Percentiles rank a stretch among this genome's conserved stretches.
Evolutionary conservation across 2,888 invertebrate genomes (phyloP).

Genomic region (Galeopsomyia nigrocyanea): DNA sequence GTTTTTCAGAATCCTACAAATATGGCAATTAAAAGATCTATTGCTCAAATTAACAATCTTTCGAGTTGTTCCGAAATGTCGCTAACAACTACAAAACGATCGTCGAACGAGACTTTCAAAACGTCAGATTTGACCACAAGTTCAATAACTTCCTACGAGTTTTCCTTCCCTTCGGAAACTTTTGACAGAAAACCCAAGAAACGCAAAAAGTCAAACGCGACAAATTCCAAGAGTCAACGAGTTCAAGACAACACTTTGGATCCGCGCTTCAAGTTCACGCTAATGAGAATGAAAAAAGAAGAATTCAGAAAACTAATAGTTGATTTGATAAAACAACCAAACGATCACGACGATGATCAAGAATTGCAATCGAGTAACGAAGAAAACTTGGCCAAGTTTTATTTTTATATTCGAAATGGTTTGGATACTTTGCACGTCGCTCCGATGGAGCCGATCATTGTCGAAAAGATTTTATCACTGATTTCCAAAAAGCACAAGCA

Average conservation of each 20-base stretch:
- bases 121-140: background rate
- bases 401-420: conserved; percentile 91
- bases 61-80: background rate
- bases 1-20: no score
- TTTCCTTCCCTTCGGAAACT: conserved; percentile 16
- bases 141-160: conserved; percentile 4
- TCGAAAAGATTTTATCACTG: conserved; percentile 76
- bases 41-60: no score
- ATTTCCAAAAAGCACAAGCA: conserved; percentile 74
- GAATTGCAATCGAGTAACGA: conserved; percentile 72
- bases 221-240: background rate
- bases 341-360: conserved; percentile 60
- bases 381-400: conserved; percentile 82
- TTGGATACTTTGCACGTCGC: conserved; percentile 92
- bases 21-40: no score
- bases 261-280: conserved; percentile 18
- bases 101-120: background rate
- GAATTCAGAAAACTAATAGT: conserved; percentile 86
- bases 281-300: conserved; percentile 74
- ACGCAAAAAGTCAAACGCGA: conserved; percentile 4
- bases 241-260: background rate
- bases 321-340: conserved; percentile 78
- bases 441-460: conserved; percentile 81
- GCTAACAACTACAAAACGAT: background rate
- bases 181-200: background rate